These are phyloP conservation scores for Pristionchus maxplancki DNA, from an alignment of 2,888 invertebrate genomes.

Conservation along the genomic window DNA sequence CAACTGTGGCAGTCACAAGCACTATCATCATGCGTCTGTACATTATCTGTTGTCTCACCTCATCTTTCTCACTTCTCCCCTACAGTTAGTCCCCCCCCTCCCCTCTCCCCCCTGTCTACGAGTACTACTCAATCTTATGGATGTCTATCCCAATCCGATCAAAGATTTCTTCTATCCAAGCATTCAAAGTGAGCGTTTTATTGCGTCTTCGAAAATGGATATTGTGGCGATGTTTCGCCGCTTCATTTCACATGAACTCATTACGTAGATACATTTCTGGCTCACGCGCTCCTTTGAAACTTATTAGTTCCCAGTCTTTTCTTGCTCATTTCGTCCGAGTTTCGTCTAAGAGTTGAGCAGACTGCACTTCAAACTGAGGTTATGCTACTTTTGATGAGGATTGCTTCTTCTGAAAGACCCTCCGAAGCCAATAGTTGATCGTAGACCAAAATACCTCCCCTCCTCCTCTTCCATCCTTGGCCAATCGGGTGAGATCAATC, in stretches of 20 bases:
- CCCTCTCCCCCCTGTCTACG: not conserved
- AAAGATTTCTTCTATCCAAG: constrained; percentile 9
- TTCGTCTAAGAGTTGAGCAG: not conserved
- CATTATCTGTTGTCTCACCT: constrained; percentile 26
- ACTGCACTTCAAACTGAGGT: not conserved
- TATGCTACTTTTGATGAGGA: too few relatives aligned
- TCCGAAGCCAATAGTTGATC: not conserved
- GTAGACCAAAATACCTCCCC: not conserved
- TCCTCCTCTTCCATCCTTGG: not conserved
- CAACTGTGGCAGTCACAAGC: not conserved
- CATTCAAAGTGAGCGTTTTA: not conserved
- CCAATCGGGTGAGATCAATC: constrained; percentile 16
- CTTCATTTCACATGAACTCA: not conserved
- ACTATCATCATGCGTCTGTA: constrained; percentile 19
- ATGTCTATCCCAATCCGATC: constrained; percentile 24
- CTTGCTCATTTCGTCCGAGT: not conserved
- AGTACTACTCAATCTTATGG: not conserved
- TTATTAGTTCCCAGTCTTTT: not conserved
- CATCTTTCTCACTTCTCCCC: not conserved
- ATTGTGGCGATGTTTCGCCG: not conserved
- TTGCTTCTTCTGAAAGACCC: not conserved
- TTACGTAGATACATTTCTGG: not conserved
- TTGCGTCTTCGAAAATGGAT: not conserved
- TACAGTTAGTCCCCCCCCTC: not conserved
- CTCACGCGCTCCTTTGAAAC: not conserved